Percentiles rank a stretch among this genome's conserved stretches.
Conservation (phyloP, 2,113 vertebrate genomes). For the Vanacampus margaritifer region DNA sequence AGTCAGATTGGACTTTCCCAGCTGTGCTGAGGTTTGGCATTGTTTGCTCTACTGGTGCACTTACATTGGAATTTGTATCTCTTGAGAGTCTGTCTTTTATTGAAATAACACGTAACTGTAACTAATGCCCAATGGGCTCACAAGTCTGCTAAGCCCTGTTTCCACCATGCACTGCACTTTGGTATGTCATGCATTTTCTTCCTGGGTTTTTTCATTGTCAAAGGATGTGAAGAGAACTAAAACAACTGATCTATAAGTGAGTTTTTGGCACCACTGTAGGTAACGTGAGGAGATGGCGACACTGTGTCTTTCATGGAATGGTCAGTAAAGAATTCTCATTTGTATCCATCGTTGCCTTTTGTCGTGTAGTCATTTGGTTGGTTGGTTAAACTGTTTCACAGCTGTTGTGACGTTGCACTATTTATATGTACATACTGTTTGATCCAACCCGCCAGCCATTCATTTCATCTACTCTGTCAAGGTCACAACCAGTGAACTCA, state of each 20-base stretch:
- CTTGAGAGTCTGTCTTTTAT: conserved; percentile 43
- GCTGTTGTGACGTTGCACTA: no score
- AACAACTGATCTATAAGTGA: not conserved
- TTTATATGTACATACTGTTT: no score
- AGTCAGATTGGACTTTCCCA: conserved; percentile 67
- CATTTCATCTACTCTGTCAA: no score
- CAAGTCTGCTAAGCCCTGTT: conserved; percentile 34
- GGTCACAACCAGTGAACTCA: no score
- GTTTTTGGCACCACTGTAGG: not conserved
- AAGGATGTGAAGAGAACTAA: not conserved
- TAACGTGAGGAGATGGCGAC: not conserved
- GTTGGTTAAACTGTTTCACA: no score
- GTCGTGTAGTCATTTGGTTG: no score
- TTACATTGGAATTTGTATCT: conserved; percentile 56
- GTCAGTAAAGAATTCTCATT: not conserved
- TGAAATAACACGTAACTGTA: conserved; percentile 46
- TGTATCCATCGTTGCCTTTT: not conserved
- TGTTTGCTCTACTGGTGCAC: conserved; percentile 44
- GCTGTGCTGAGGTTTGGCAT: conserved; percentile 60
- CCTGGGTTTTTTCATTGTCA: not conserved
- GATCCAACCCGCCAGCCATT: no score
- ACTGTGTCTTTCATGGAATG: not conserved
- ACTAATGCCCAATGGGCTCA: conserved; percentile 40
- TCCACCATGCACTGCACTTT: conserved; percentile 5
- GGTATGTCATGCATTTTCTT: not conserved